Base-by-base conservation (phyloP, 37 sponge, comb jelly and placozoan genomes). In the Chondrosia reniformis region DNA sequence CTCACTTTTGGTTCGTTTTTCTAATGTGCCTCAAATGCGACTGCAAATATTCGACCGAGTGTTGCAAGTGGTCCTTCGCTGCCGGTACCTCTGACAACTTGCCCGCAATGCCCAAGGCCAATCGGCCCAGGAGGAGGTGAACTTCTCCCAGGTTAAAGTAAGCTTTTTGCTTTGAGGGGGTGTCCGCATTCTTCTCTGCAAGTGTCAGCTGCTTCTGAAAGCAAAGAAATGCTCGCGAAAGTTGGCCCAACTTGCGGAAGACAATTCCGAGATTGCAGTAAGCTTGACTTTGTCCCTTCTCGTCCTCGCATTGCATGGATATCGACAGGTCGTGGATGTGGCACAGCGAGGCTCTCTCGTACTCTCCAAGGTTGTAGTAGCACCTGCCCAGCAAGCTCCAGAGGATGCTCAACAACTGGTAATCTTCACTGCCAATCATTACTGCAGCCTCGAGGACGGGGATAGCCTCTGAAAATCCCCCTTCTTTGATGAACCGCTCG, bases 371-470 rank as follows among this genome's bases (percentile, higher is more conserved):
- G 33, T 81, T 83, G 49, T 89, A 94, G 72, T 89, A 88, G 0
- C 90, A 90, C 37, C 89, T 89, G 19, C 94, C 94, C n/a, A 94
- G 75, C 40, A 94, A 77, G 63, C 88, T 89, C 94, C 94, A 94
- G 17, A 94, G 77, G 12, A 89, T 86, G 49, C 94, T 94, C 32
- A 78, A 45, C 46, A 92, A 81, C 61, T 89, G 90, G 38, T 77
- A 67, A 43, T 89, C 94, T 52, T 89, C 90, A 13, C 63, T 89
- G 1, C 87, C 90, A 4, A 81, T 17, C 65, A 39, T 41, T 38
- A 82, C 32, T 2, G 90, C 94, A 17, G 84, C 63, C 41, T 94
- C 94, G 7, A 94, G 79, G 45, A 94, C 74, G 9, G 94, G 88
- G 4, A 89, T 89, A 52, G 94, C 90, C 63, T 87, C 83, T 9